Evolutionary conservation across 1,140 invertebrate species (phyloP).

Genomic region (Zophobas atratus): DNA sequence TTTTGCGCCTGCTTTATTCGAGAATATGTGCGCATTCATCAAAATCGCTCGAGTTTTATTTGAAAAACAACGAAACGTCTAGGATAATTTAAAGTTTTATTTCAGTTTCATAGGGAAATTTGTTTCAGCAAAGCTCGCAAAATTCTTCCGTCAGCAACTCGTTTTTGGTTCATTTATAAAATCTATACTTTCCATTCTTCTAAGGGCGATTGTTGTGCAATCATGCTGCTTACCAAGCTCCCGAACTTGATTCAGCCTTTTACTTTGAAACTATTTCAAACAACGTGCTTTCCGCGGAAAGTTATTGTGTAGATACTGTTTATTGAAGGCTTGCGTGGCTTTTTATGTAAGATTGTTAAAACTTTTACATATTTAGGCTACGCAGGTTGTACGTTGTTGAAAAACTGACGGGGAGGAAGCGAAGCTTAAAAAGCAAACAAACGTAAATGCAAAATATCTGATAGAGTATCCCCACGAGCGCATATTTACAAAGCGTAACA

Average conservation of each 20-base stretch:
- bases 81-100: constrained; percentile 5
- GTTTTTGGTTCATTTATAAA: neutral
- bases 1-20: constrained; percentile 6
- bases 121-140: neutral
- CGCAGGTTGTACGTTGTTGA: no score
- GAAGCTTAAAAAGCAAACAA: neutral
- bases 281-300: no score
- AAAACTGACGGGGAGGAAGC: no score
- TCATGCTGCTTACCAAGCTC: neutral
- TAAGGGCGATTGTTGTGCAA: neutral
- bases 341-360: no score
- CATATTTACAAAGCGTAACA: neutral
- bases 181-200: neutral
- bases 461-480: no score
- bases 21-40: constrained; percentile 2
- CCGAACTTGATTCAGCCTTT: neutral
- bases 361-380: no score
- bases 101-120: constrained; percentile 4
- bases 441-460: neutral
- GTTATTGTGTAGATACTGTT: no score
- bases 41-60: constrained; percentile 12
- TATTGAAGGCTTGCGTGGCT: no score
- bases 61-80: constrained; percentile 2
- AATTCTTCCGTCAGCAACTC: neutral
- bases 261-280: no score